A percentile compares a stretch with the other conserved stretches of the same genome.
These are phyloP conservation scores for Urocyon cinereoargenteus DNA, from an alignment of 2,797 vertebrate species.

Conservation along the genomic window DNA sequence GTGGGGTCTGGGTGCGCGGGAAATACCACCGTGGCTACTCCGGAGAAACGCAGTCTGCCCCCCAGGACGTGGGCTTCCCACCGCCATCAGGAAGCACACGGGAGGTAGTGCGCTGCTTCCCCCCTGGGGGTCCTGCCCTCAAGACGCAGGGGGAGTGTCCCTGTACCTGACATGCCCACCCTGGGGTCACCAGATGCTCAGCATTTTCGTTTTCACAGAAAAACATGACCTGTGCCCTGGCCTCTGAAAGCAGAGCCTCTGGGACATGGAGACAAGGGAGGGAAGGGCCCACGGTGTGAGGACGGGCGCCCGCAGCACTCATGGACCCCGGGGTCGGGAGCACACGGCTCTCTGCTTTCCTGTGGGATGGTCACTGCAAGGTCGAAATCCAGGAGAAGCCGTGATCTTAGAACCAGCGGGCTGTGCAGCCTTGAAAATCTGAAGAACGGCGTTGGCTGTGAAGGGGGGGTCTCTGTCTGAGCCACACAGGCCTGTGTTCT, in stretches of 20 bases:
- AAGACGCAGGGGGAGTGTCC: too few species aligned
- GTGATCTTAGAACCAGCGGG: neutral
- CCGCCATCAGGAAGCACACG: neutral
- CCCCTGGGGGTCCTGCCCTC: too few species aligned
- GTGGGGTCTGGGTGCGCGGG: neutral
- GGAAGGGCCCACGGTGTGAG: neutral
- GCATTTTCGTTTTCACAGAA: too few species aligned
- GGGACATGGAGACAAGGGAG: neutral
- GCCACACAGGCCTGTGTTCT: neutral
- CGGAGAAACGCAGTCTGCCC: neutral
- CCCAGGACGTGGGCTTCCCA: neutral
- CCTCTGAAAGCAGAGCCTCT: too few species aligned
- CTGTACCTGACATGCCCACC: too few species aligned
- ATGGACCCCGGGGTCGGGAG: neutral
- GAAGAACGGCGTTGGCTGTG: neutral
- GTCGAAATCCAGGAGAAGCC: neutral
- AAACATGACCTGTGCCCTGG: too few species aligned
- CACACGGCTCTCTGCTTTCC: neutral
- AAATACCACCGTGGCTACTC: neutral
- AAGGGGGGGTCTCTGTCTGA: neutral
- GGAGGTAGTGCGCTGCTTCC: too few species aligned
- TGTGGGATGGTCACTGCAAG: neutral
- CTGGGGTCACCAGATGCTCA: too few species aligned
- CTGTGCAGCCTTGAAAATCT: neutral
- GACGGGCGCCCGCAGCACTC: neutral